Percentiles rank a stretch among this genome's conserved stretches.
These are phyloP conservation scores for Actenoides hombroni DNA, from an alignment of 2,113 vertebrate species.

Conservation along the genomic window DNA sequence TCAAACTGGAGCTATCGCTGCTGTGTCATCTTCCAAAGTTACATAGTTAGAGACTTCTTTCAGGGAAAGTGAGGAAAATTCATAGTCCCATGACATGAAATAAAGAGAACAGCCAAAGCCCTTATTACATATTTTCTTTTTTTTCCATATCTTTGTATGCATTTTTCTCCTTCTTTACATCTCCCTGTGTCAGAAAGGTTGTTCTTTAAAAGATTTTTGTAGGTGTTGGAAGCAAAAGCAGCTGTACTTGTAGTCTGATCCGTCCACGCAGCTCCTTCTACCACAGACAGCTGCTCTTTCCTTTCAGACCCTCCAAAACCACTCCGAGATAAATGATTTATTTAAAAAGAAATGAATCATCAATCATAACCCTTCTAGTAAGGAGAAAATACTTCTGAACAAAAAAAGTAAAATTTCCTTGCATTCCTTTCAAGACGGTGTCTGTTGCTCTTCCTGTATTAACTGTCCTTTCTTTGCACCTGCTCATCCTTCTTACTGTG, in stretches of 20 bases:
- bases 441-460: background rate
- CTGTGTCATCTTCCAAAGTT: slow-evolving; percentile 4
- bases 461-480: background rate
- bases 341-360: background rate
- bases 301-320: slow-evolving; percentile 17
- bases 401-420: background rate
- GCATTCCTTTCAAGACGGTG: background rate
- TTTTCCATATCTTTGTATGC: background rate
- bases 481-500: background rate
- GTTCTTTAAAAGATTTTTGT: slow-evolving; percentile 2
- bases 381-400: background rate
- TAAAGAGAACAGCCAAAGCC: background rate
- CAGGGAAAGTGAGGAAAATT: background rate
- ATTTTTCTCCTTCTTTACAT: background rate
- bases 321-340: slow-evolving; percentile 17
- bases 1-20: background rate
- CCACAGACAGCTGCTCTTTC: slow-evolving; percentile 25
- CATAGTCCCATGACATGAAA: background rate
- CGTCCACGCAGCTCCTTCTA: background rate
- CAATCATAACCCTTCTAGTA: background rate
- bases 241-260: background rate
- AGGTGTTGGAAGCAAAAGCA: slow-evolving; percentile 1
- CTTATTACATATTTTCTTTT: background rate
- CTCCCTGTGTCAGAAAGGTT: background rate
- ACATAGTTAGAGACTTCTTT: background rate